Conservation (phyloP, 2,888 invertebrate species). For the Metellina segmentata region DNA sequence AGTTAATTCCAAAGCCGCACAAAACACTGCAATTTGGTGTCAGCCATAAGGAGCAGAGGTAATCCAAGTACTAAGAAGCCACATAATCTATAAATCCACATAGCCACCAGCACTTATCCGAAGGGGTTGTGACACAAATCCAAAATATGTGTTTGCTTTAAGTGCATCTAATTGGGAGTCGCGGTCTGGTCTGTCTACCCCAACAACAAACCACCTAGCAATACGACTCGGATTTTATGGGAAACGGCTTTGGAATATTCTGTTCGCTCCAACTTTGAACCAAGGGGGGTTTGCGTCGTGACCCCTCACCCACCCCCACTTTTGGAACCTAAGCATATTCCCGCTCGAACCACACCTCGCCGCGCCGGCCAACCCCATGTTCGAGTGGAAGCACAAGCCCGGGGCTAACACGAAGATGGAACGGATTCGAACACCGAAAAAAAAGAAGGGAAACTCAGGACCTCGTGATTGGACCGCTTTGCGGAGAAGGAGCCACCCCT, state of each 20-base stretch:
- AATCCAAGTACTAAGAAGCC: too few relatives aligned
- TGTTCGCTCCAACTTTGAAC: not conserved
- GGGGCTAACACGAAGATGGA: conserved; percentile 37
- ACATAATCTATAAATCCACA: too few relatives aligned
- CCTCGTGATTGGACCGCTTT: conserved; percentile 22
- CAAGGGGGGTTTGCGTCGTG: not conserved
- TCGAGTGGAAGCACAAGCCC: not conserved
- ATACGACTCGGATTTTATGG: not conserved
- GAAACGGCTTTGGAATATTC: conserved; percentile 12
- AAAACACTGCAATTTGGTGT: too few relatives aligned
- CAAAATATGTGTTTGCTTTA: too few relatives aligned
- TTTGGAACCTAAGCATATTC: conserved; percentile 20
- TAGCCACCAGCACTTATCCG: too few relatives aligned
- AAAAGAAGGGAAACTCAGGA: too few relatives aligned
- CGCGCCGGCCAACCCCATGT: conserved; percentile 27
- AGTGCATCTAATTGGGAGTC: too few relatives aligned
- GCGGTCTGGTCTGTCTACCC: too few relatives aligned
- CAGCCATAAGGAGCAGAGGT: too few relatives aligned
- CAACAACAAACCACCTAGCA: not conserved
- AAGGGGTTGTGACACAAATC: too few relatives aligned
- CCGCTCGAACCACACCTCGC: not conserved
- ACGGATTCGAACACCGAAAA: conserved; percentile 4
- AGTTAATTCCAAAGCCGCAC: too few relatives aligned
- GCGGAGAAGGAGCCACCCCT: conserved; percentile 40
- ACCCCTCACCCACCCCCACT: not conserved